These are phyloP conservation scores for Arenaria interpres DNA, from an alignment of 2,113 vertebrate genomes.

Conservation along the genomic window DNA sequence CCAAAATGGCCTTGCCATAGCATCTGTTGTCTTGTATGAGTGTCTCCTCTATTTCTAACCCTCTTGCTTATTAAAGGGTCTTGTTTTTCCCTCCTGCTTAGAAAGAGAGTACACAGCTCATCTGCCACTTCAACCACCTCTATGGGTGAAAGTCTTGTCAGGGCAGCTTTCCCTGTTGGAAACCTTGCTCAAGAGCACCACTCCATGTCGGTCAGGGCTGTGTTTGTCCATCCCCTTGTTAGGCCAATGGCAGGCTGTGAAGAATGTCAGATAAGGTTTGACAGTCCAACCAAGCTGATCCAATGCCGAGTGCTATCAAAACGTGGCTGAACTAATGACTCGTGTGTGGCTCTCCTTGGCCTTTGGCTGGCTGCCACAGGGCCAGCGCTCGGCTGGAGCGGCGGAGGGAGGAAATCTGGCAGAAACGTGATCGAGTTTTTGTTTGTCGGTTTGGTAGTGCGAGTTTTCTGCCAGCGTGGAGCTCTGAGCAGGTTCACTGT, in stretches of 20 bases:
- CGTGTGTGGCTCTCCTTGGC: background rate
- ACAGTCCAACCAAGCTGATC: background rate
- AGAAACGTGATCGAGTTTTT: background rate
- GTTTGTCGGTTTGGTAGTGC: background rate
- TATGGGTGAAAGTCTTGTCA: background rate
- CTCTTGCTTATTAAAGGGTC: background rate
- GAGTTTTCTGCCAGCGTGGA: background rate
- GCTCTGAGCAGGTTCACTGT: background rate
- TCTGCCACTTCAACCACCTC: background rate
- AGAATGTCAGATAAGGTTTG: background rate
- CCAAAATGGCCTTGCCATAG: background rate
- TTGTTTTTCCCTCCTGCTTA: background rate
- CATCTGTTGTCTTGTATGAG: background rate
- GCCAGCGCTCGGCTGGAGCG: background rate
- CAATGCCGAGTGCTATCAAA: background rate
- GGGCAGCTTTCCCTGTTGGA: background rate
- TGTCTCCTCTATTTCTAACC: fast-evolving
- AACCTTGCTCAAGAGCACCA: background rate
- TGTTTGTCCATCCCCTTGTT: background rate
- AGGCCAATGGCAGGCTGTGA: background rate
- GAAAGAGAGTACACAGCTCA: background rate
- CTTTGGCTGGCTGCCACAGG: background rate
- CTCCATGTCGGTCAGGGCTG: background rate
- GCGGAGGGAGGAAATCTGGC: background rate
- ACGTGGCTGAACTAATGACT: background rate